Conservation (phyloP, 2,797 vertebrate genomes). For the Onychomys arenicola region DNA sequence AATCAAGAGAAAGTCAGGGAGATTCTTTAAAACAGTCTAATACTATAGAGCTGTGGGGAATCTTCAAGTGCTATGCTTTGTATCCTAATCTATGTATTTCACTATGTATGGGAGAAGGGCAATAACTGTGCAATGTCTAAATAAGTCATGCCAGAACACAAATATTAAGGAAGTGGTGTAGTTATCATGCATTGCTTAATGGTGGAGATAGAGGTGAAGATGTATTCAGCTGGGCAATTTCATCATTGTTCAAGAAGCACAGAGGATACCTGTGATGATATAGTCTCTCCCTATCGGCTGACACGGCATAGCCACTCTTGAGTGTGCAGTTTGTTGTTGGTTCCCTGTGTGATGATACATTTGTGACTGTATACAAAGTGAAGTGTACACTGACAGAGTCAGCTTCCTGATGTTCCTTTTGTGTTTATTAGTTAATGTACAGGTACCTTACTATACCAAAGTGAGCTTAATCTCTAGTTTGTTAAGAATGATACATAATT, state of each 20-base stretch:
- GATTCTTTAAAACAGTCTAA: constrained; percentile 42
- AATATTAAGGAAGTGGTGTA: not conserved
- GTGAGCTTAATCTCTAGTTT: not conserved
- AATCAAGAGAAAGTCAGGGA: constrained; percentile 58
- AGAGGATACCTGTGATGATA: not conserved
- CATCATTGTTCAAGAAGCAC: not conserved
- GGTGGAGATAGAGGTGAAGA: not conserved
- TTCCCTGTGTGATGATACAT: not conserved
- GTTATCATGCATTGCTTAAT: not conserved
- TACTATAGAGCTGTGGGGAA: not conserved
- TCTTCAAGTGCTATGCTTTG: constrained; percentile 27
- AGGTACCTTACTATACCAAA: not conserved
- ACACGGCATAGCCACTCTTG: not conserved
- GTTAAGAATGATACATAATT: not conserved
- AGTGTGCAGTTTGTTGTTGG: not conserved
- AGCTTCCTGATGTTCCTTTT: not conserved
- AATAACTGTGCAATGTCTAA: constrained; percentile 24
- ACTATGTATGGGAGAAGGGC: not conserved
- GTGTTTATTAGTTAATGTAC: not conserved
- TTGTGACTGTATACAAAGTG: not conserved
- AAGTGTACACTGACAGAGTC: not conserved
- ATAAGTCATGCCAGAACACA: constrained; percentile 3
- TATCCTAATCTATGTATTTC: constrained; percentile 31
- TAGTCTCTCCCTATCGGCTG: not conserved
- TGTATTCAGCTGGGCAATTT: no score